phyloP scores from a whole-genome alignment of 2,888 invertebrate genomes.

The Drosophila eohydei region DNA sequence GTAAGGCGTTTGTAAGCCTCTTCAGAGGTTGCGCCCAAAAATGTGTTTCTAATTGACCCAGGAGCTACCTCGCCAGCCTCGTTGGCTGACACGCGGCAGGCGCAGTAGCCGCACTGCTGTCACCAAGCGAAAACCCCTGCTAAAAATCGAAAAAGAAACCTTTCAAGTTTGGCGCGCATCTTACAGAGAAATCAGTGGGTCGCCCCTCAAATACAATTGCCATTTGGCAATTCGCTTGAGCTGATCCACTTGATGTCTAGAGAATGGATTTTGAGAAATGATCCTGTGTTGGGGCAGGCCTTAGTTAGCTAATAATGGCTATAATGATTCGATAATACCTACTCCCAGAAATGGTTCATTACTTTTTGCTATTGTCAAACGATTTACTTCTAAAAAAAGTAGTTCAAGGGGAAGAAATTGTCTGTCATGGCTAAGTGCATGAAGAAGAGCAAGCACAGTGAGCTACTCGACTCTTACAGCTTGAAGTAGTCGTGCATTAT shows the following conservation, averaged over 20 bases:
- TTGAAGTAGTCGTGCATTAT: not conserved
- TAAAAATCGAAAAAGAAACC: constrained; percentile 25
- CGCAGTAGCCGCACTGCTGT: constrained; percentile 70
- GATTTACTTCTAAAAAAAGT: not conserved
- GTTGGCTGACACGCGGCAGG: constrained; percentile 66
- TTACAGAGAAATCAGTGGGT: constrained; percentile 68
- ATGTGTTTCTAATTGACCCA: constrained; percentile 68
- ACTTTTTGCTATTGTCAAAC: not conserved
- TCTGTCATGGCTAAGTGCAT: not conserved
- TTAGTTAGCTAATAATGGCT: not conserved
- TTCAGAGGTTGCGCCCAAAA: constrained; percentile 77
- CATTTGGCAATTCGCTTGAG: constrained; percentile 16
- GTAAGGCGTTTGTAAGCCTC: constrained; percentile 76
- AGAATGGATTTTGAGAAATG: constrained; percentile 7
- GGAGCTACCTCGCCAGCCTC: constrained; percentile 8
- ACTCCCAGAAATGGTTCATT: not conserved
- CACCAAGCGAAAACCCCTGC: constrained; percentile 36
- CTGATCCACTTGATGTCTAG: constrained; percentile 42
- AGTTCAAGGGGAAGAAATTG: not conserved
- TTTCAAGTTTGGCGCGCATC: constrained; percentile 62
- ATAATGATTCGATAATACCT: not conserved
- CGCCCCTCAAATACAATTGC: constrained; percentile 10
- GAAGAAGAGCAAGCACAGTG: not conserved
- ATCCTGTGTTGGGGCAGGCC: constrained; percentile 13
- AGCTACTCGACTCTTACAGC: not conserved